Evolutionary conservation across 2,888 invertebrate species (phyloP), one percentile per base, ranked within the genome.

Genomic region (Pandemis corylana): DNA sequence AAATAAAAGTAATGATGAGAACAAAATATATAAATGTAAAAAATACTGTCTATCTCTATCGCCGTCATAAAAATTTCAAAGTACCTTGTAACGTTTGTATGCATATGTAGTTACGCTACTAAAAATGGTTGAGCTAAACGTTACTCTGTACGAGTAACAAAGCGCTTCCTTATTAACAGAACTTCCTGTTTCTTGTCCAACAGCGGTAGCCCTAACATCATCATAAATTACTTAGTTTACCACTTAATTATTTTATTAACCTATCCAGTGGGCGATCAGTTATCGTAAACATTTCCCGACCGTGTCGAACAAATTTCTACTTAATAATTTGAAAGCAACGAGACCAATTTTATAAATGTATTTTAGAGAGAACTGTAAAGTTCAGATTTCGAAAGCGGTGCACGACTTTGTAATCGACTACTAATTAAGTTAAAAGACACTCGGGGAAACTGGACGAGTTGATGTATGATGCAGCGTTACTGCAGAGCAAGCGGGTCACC

Each of bases 151-250:
- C 46, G 12, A 74, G 70, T 46, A 53, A 74, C 75, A 72, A 77
- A 76, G 75, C 75, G 68, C 71, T 77, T 78, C 78, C 78, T 78
- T 77, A 78, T 78, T 78, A 78, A 75, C 72, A 59, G 63, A 10
- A 72, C 73, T 75, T 68, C 69, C 68, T 76, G 75, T 63, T 77
- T 78, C 76, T 76, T 75, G 78, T 73, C 56, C 63, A 63, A 64
- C 68, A 28, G 53, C 63, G 28, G 64, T 69, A 72, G 61, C 71
- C 53, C 68, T 77, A 71, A 77, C 76, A 69, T 63, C 56, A 74
- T 63, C 51, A 63, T 77, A 77, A 75, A 68, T 75, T 77, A 73
- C 76, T 71, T 59, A 65, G 65, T 72, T 72, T 64, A 71, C 12
- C 71, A 44, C 68, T 77, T 72, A 65, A 76, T 71, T 71, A 61